Percentiles rank a stretch among this genome's conserved stretches.
Conservation (phyloP, 2,888 invertebrate genomes). For the Platerodrilus igneus region DNA sequence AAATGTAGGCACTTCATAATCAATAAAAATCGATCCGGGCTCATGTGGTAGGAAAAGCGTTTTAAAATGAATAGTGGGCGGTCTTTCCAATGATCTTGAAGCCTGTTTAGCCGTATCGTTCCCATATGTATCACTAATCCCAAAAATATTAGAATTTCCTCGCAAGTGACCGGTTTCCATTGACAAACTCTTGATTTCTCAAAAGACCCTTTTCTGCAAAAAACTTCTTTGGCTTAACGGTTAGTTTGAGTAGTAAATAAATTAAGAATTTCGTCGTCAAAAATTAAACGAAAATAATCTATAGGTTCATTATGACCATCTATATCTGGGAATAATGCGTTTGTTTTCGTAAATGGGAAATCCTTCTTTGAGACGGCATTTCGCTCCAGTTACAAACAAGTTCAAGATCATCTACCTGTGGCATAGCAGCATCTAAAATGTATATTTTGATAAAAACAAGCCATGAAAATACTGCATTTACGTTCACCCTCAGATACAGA, state of each 20-base stretch:
- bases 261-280: constrained; percentile 7
- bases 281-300: constrained; percentile 9
- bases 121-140: constrained; percentile 39
- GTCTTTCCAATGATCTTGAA: constrained; percentile 39
- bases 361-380: background rate
- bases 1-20: constrained; percentile 15
- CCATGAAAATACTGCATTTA: background rate
- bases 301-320: constrained; percentile 2
- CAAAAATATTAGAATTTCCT: constrained; percentile 34
- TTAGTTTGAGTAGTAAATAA: constrained; percentile 11
- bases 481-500: background rate
- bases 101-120: constrained; percentile 32
- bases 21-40: constrained; percentile 15
- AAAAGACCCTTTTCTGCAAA: constrained; percentile 4
- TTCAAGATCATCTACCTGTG: background rate
- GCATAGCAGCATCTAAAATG: background rate
- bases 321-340: background rate
- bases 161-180: constrained; percentile 30
- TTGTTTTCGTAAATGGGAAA: constrained; percentile 2
- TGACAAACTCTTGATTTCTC: constrained; percentile 22
- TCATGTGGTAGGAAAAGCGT: constrained; percentile 30
- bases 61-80: constrained; percentile 35
- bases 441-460: no score
- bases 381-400: constrained; percentile 2
- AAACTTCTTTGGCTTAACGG: constrained; percentile 11